These are phyloP conservation scores for Lordiphosa andalusiaca DNA, from an alignment of 2,888 invertebrate species.

Conservation along the genomic window DNA sequence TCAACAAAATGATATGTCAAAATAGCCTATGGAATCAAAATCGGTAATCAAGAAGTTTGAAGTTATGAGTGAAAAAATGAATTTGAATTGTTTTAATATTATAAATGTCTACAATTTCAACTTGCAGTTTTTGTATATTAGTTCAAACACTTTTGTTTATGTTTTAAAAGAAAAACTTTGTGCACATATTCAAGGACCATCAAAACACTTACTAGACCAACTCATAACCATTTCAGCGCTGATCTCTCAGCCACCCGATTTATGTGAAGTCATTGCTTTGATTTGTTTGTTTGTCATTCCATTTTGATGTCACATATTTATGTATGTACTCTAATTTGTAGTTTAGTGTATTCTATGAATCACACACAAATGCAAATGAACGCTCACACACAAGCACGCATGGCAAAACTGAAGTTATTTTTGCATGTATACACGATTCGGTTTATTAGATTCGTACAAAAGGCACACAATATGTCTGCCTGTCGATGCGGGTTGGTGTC, in stretches of 20 bases:
- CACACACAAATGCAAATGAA: conserved; percentile 44
- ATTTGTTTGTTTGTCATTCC: too few relatives aligned
- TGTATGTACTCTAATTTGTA: conserved; percentile 21
- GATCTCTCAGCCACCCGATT: neutral
- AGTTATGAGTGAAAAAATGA: too few relatives aligned
- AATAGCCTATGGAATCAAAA: too few relatives aligned
- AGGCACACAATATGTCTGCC: conserved; percentile 53
- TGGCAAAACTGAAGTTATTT: conserved; percentile 60
- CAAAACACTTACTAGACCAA: neutral
- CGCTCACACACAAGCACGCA: conserved; percentile 24
- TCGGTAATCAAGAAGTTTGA: too few relatives aligned
- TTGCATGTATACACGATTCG: conserved; percentile 61
- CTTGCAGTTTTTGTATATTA: too few relatives aligned
- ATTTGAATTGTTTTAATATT: too few relatives aligned
- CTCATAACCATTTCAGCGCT: too few relatives aligned
- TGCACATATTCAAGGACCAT: neutral
- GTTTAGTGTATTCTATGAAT: conserved; percentile 43
- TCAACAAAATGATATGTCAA: too few relatives aligned
- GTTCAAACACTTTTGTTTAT: too few relatives aligned
- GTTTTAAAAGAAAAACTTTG: too few relatives aligned
- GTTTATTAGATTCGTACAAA: conserved; percentile 72
- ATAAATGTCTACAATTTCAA: too few relatives aligned
- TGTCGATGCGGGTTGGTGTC: conserved; percentile 26
- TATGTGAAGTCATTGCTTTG: neutral
- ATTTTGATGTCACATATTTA: too few relatives aligned